Base-by-base conservation (phyloP, 2,888 invertebrate species). In the Sarcophaga caerulescens region DNA sequence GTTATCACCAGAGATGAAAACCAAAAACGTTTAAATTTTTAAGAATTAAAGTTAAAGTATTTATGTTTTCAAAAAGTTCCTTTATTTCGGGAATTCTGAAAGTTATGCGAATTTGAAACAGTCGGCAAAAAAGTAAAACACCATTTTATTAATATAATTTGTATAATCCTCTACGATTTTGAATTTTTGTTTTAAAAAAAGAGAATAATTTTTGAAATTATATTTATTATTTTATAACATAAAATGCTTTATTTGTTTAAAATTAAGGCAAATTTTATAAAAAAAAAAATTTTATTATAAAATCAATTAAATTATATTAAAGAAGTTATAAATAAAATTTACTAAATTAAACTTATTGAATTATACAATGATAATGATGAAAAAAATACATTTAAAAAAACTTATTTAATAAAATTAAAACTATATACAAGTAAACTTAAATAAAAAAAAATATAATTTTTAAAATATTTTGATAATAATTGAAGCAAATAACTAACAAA, bases 341-440 rank as follows among this genome's bases (percentile, higher is more conserved):
- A 52, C 75, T 79, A 84, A 84, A 63, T 25, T 45, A 76, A 59
- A 19, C 65, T 17, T 17, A 45, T 65, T 65, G 78, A 71, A 65
- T 78, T 78, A 47, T 60, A 79, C 12, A 12, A 12, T 52, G 5
- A 52, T 14, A 52, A 52, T 5, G 12, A 52, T 14, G 52, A 52
- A 52, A 14, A 47, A 52, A 52, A 52, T 52, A 14, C 17, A 85
- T 73, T 75, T 88, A 73, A 88, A 89, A 89, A 90, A 85, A 82
- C 14, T 52, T 12, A 52, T 17, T 35, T 88, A 52, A 88, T 84
- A 62, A 60, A 62, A 19, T 65, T 63, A 21, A 35, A 81, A 44
- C 62, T 79, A 78, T 74, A 57, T 71, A 76, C 75, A 86, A 89
- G 88, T 35, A 81, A 89, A 89, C 88, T 71, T 66, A 81, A 73